These are phyloP conservation scores for Drosophila greeni DNA, from an alignment of 2,888 invertebrate species.

Conservation along the genomic window DNA sequence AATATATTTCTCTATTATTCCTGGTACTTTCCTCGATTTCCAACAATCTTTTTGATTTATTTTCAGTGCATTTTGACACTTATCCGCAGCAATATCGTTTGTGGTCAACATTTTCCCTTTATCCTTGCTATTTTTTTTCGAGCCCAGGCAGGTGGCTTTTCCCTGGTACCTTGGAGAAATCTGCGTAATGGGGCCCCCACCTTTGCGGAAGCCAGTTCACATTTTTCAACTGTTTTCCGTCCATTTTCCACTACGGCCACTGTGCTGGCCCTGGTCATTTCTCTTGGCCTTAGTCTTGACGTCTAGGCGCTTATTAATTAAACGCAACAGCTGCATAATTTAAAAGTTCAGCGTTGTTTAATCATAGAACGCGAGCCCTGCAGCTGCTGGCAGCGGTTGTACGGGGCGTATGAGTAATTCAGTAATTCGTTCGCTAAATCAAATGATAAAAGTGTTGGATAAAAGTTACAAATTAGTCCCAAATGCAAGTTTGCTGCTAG, in stretches of 20 bases:
- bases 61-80: conserved; percentile 5
- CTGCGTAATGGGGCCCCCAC: conserved; percentile 49
- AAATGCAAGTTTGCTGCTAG: conserved; percentile 18
- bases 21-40: too few species aligned
- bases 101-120: conserved; percentile 16
- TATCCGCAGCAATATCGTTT: conserved; percentile 38
- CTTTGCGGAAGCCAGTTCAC: conserved; percentile 18
- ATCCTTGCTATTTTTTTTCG: not conserved
- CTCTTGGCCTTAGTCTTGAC: conserved; percentile 35
- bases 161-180: conserved; percentile 59
- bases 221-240: conserved; percentile 41
- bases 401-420: conserved; percentile 53
- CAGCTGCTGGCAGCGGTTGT: conserved; percentile 16
- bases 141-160: conserved; percentile 8
- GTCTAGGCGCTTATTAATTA: conserved; percentile 62
- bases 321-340: conserved; percentile 55
- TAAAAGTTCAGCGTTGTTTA: conserved; percentile 45
- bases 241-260: conserved; percentile 7
- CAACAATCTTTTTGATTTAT: not conserved
- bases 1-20: too few species aligned
- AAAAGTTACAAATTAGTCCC: conserved; percentile 29
- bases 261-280: conserved; percentile 40
- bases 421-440: conserved; percentile 41
- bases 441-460: conserved; percentile 33
- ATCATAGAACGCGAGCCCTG: conserved; percentile 39